These are phyloP conservation scores for Tethea ocularis DNA, from an alignment of 2,888 invertebrate species.

Conservation along the genomic window DNA sequence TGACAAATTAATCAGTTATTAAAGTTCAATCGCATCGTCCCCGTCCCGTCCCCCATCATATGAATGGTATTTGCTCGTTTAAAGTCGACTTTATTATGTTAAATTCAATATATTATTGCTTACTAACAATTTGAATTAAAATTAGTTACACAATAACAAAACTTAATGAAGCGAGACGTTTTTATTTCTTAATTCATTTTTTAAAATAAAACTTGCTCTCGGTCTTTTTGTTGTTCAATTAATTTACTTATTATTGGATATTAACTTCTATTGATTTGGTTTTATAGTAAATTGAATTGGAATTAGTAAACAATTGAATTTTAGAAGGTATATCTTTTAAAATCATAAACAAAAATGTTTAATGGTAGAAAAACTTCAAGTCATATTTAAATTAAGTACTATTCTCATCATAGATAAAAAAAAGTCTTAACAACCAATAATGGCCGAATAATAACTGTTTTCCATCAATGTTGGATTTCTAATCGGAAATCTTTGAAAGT, in stretches of 20 bases:
- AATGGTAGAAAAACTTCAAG: neutral
- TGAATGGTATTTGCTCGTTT: neutral
- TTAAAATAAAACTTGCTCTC: neutral
- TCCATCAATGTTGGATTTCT: slow-evolving; percentile 72
- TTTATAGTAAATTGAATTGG: neutral
- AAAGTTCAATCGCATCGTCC: neutral
- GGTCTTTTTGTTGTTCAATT: neutral
- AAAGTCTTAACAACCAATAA: slow-evolving; percentile 32
- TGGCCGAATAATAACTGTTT: slow-evolving; percentile 64
- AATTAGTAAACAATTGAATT: too few species aligned
- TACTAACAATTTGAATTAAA: slow-evolving; percentile 3
- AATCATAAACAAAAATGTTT: neutral
- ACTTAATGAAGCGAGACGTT: slow-evolving; percentile 1
- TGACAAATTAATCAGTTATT: neutral
- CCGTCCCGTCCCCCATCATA: neutral
- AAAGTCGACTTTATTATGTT: neutral
- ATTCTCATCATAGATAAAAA: slow-evolving; percentile 4
- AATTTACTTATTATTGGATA: neutral
- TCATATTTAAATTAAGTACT: neutral
- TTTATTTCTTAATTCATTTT: neutral
- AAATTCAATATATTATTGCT: neutral
- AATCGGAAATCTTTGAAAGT: slow-evolving; percentile 62
- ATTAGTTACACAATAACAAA: neutral
- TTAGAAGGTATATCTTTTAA: neutral
- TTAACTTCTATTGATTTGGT: neutral